These are phyloP conservation scores for Poicephalus gulielmi DNA, from an alignment of 2,113 vertebrate genomes.

Conservation along the genomic window DNA sequence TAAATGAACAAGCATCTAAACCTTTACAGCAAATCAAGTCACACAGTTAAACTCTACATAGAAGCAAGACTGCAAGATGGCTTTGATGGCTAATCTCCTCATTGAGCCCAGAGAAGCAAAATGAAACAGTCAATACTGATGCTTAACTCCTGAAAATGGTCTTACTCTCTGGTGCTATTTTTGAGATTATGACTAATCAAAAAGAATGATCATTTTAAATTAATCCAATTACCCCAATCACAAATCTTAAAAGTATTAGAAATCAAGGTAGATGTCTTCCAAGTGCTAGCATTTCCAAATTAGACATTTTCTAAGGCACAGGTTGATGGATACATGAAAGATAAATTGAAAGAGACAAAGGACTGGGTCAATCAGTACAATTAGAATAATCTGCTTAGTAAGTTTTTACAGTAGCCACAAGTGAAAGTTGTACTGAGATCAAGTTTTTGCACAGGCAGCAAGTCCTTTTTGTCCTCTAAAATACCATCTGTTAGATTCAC, in stretches of 20 bases:
- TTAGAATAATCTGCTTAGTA: conserved; percentile 26
- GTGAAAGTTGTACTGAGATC: not conserved
- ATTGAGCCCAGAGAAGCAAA: not conserved
- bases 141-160: not conserved
- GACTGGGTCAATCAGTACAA: not conserved
- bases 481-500: conserved; percentile 26
- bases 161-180: not conserved
- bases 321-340: not conserved
- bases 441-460: conserved; percentile 40
- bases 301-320: not conserved
- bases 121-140: not conserved
- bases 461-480: conserved; percentile 24
- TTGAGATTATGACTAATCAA: not conserved
- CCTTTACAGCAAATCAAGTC: not conserved
- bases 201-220: not conserved
- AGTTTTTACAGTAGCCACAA: conserved; percentile 7
- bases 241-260: not conserved
- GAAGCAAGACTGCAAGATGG: not conserved
- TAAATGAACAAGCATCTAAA: not conserved
- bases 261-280: not conserved
- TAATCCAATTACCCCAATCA: not conserved
- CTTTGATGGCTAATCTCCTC: not conserved
- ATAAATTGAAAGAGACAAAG: not conserved
- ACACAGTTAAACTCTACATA: not conserved
- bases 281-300: not conserved